Evolutionary conservation across 2,888 invertebrate species (phyloP).

Genomic region (Drosophila mimica): DNA sequence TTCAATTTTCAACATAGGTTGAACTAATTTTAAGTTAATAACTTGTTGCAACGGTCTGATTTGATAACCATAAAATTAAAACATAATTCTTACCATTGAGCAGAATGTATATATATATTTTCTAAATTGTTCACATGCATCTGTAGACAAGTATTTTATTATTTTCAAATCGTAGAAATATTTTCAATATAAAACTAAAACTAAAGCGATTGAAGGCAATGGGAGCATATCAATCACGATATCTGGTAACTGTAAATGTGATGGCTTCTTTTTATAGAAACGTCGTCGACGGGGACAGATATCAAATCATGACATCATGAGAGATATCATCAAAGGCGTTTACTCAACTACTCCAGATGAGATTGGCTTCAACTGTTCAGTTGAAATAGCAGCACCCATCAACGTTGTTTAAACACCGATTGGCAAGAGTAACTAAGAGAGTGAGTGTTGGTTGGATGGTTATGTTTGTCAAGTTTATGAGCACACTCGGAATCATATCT

Average conservation of each 20-base stretch:
- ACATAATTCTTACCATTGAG: background rate
- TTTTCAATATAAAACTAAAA: background rate
- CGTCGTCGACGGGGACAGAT: constrained; percentile 25
- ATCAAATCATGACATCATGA: background rate
- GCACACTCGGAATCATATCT: constrained; percentile 46
- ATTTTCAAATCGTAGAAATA: background rate
- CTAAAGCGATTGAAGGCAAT: background rate
- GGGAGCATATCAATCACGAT: background rate
- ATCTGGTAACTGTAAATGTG: background rate
- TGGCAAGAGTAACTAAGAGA: constrained; percentile 11
- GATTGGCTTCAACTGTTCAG: background rate
- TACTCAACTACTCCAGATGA: constrained; percentile 2
- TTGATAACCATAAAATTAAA: background rate
- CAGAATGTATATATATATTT: no score
- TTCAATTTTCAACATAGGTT: background rate
- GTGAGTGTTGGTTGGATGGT: background rate
- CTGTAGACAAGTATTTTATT: background rate
- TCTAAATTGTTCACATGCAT: background rate
- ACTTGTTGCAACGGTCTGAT: background rate
- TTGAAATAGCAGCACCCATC: background rate
- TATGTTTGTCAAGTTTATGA: constrained; percentile 2
- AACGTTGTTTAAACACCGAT: constrained; percentile 29
- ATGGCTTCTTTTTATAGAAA: background rate
- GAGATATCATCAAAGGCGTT: constrained; percentile 10
- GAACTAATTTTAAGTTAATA: background rate